phyloP scores from a whole-genome alignment of 2,888 invertebrate genomes.

The Cerastis leucographa region DNA sequence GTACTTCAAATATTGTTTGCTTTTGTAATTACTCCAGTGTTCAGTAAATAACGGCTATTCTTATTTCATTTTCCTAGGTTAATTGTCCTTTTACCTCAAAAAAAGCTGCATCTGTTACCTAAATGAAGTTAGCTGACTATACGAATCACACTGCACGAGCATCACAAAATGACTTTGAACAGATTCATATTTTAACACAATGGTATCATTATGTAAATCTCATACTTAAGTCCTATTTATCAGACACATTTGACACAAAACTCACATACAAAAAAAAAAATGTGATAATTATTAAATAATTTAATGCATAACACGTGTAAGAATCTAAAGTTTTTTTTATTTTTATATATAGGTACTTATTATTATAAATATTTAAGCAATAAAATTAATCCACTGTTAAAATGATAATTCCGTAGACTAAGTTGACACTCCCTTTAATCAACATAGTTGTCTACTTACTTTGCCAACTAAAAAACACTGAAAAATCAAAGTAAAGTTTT shows the following conservation, averaged over 20 bases:
- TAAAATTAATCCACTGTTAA: background rate
- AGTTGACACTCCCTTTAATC: too few relatives aligned
- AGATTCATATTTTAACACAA: conserved; percentile 62
- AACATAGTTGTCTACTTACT: too few relatives aligned
- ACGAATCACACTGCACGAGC: background rate
- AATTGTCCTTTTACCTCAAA: too few relatives aligned
- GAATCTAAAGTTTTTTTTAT: background rate
- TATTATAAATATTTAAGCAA: too few relatives aligned
- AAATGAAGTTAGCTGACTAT: conserved; percentile 13
- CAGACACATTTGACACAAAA: conserved; percentile 11
- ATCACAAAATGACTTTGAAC: conserved; percentile 62
- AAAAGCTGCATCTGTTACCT: too few relatives aligned
- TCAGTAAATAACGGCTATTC: too few relatives aligned
- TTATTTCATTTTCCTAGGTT: too few relatives aligned
- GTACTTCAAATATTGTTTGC: too few relatives aligned
- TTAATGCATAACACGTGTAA: background rate
- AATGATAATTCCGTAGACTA: background rate
- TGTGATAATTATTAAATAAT: background rate
- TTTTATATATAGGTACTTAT: too few relatives aligned
- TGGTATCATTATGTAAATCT: conserved; percentile 41
- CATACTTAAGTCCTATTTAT: background rate
- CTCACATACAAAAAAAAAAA: background rate
- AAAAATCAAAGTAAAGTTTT: background rate
- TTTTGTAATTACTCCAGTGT: too few relatives aligned
- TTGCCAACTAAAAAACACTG: background rate